Percentiles rank a stretch among this genome's conserved stretches.
These are phyloP conservation scores for Ormia ochracea DNA, from an alignment of 2,888 invertebrate species.

Conservation along the genomic window DNA sequence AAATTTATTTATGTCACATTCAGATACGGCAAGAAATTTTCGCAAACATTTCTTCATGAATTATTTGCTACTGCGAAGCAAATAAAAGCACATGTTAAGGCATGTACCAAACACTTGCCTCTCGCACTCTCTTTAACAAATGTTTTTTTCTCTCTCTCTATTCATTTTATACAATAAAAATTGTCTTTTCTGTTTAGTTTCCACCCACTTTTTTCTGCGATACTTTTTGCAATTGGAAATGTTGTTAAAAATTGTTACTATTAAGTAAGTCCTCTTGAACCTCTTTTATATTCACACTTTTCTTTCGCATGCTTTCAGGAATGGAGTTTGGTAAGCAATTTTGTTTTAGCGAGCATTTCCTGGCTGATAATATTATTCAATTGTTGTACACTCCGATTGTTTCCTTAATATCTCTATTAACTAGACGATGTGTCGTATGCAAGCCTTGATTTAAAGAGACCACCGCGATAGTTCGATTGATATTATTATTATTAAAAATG, in stretches of 20 bases:
- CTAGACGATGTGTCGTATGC: too few relatives aligned
- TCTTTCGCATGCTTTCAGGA: slow-evolving; percentile 32
- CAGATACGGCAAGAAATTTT: slow-evolving; percentile 72
- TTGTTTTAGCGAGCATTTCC: not conserved
- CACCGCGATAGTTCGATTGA: too few relatives aligned
- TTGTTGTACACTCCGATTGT: slow-evolving; percentile 27
- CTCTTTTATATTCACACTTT: slow-evolving; percentile 24
- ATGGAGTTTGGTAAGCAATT: not conserved
- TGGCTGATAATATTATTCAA: slow-evolving; percentile 39
- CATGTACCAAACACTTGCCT: slow-evolving; percentile 12
- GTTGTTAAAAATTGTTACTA: slow-evolving; percentile 44
- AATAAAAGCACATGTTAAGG: not conserved
- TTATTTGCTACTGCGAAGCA: slow-evolving; percentile 66
- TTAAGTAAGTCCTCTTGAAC: slow-evolving; percentile 41
- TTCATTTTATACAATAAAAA: not conserved
- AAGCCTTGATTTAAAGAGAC: too few relatives aligned
- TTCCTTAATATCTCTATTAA: too few relatives aligned
- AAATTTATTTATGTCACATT: slow-evolving; percentile 75
- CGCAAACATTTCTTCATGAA: slow-evolving; percentile 71
- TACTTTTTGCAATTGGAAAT: not conserved
- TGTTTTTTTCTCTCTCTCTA: slow-evolving; percentile 6
- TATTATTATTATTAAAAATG: too few relatives aligned
- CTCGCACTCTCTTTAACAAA: not conserved
- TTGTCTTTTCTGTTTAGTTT: slow-evolving; percentile 38
- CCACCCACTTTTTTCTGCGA: slow-evolving; percentile 22